Percentiles rank a stretch among this genome's conserved stretches.
Conservation (phyloP, 2,888 invertebrate species). For the Hymenopus coronatus region DNA sequence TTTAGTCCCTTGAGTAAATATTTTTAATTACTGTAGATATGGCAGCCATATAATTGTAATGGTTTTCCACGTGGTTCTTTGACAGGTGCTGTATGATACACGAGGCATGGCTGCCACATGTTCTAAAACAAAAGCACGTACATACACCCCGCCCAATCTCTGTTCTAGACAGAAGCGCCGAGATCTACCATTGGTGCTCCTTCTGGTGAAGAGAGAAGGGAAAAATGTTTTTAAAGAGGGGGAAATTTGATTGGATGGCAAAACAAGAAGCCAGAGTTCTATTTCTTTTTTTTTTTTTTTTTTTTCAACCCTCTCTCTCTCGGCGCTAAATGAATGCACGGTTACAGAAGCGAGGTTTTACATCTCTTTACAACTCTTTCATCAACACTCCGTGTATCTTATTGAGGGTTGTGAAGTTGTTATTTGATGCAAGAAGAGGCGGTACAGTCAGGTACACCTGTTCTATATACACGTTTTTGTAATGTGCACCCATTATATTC, state of each 20-base stretch:
- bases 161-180: too few species aligned
- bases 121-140: not conserved
- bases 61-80: not conserved
- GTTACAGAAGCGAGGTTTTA: not conserved
- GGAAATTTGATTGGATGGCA: not conserved
- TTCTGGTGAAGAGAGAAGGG: not conserved
- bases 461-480: not conserved
- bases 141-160: not conserved
- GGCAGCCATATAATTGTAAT: not conserved
- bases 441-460: not conserved
- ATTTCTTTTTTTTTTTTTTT: too few species aligned
- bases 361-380: not conserved
- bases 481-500: too few species aligned
- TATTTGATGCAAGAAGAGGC: not conserved
- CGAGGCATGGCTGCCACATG: not conserved
- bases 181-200: not conserved
- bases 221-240: not conserved
- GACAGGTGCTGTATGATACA: not conserved
- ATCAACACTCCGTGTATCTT: not conserved
- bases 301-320: not conserved
- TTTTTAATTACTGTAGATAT: not conserved
- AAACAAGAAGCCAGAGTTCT: not conserved
- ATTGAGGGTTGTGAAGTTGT: not conserved
- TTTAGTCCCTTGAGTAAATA: not conserved
- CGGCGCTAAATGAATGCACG: not conserved